Evolutionary conservation across 2,797 vertebrate species (phyloP), one percentile per base, ranked within the genome.

Genomic region (Lithobates pipiens): DNA sequence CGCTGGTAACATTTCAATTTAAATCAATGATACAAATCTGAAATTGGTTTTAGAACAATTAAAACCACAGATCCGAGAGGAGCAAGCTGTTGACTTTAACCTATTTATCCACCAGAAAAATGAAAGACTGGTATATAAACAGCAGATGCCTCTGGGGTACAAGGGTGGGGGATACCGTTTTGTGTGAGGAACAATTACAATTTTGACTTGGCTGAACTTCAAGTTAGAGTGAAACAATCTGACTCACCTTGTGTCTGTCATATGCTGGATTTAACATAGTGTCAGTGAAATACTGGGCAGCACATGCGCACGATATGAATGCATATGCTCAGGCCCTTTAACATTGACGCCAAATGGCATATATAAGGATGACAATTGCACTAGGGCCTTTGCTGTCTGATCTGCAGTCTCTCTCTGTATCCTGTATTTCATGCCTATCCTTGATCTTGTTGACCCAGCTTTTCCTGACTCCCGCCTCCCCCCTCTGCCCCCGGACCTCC

Each of bases 71-170:
- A 39, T 39, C 63, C 29, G 13, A 44, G 63, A 11, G 42, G 36
- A 78, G 25, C 77, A 78, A 78, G 57, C 39, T 78, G 77, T 68
- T 78, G 9, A 68, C 32, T 25, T 67, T 63, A 68, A 79, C 39
- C 39, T 46, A 29, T 42, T 79, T 63, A 68, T 10, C 77, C n/a
- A 44, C 39, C 25, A 68, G n/a, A 29, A 44, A 44, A 44, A 65
- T 68, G 15, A 25, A 79, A 42, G n/a, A 44, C 61, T 46, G 18
- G 25, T 10, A 67, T 18, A 79, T 16, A 67, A 67, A 67, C 57
- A 46, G 44, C 77, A 79, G 77, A 79, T 79, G 77, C 25, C 39
- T 42, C 25, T 42, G 54, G 57, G 65, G 57, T 63, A 42, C n/a
- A 67, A 11, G 2, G 23, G 61, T 7, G n/a, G 16, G 65, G 27